These are phyloP conservation scores for Saccostrea cuccullata DNA, from an alignment of 1,140 invertebrate genomes.

Conservation along the genomic window DNA sequence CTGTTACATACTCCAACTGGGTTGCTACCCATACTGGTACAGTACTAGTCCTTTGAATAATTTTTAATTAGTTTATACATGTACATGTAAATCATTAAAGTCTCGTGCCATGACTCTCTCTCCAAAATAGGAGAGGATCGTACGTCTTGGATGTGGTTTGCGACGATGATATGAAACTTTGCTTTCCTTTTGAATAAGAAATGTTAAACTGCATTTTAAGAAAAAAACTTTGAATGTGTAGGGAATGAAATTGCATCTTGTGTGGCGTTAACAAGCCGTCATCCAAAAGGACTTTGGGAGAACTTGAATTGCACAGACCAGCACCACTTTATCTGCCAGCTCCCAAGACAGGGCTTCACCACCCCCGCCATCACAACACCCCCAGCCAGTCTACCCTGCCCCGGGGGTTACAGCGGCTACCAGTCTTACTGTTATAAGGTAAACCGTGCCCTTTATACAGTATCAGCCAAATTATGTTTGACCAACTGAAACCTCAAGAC, in stretches of 20 bases:
- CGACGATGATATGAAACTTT: not conserved
- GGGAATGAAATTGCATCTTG: conserved; percentile 55
- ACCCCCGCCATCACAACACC: conserved; percentile 46
- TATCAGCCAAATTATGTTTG: too few species aligned
- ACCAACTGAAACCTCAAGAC: too few species aligned
- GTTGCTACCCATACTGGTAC: conserved; percentile 52
- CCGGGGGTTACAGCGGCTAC: conserved; percentile 1
- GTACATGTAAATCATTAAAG: too few species aligned
- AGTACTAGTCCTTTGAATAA: not conserved
- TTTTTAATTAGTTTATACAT: not conserved
- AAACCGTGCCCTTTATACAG: not conserved
- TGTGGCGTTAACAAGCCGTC: conserved; percentile 44
- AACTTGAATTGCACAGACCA: conserved; percentile 49
- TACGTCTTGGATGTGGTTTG: too few species aligned
- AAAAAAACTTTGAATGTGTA: not conserved
- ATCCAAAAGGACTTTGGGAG: conserved; percentile 55
- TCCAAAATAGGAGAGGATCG: too few species aligned
- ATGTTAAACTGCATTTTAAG: too few species aligned
- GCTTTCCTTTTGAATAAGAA: not conserved
- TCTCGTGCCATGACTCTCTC: too few species aligned
- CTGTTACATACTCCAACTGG: conserved; percentile 49
- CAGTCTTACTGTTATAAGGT: conserved; percentile 47
- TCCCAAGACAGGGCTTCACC: conserved; percentile 54
- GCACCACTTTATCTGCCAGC: conserved; percentile 58
- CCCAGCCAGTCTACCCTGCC: conserved; percentile 37